phyloP scores from a whole-genome alignment of 1,140 invertebrate species.

The Drosophila paulistorum region DNA sequence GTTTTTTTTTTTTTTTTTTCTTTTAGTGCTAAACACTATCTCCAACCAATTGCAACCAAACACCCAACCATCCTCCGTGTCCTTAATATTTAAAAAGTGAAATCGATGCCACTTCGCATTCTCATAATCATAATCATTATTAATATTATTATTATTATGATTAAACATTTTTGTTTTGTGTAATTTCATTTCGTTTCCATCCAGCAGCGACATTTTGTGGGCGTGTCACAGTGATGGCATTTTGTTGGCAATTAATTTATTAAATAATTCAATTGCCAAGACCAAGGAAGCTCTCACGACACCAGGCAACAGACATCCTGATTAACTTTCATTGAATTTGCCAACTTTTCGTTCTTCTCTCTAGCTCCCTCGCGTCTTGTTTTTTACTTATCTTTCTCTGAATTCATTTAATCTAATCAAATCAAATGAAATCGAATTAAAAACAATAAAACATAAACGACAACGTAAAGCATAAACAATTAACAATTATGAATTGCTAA shows the following conservation, averaged over 20 bases:
- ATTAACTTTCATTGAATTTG: constrained; percentile 77
- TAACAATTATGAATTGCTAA: constrained; percentile 7
- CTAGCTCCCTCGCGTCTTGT: not conserved
- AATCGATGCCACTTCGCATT: not conserved
- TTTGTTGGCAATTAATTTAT: constrained; percentile 73
- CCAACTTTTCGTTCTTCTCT: constrained; percentile 45
- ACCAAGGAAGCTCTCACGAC: constrained; percentile 39
- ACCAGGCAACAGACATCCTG: constrained; percentile 63
- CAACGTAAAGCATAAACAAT: too few relatives aligned
- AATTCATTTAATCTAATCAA: constrained; percentile 53
- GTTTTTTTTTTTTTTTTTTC: constrained; percentile 38
- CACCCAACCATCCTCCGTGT: not conserved
- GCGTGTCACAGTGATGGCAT: constrained; percentile 29
- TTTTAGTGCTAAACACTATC: constrained; percentile 6
- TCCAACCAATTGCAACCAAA: too few relatives aligned
- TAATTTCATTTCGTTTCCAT: not conserved
- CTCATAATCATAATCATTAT: not conserved
- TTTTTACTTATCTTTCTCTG: constrained; percentile 12
- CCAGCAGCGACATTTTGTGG: constrained; percentile 14
- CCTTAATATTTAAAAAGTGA: not conserved
- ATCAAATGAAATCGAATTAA: constrained; percentile 30
- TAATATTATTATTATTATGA: not conserved
- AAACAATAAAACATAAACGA: not conserved
- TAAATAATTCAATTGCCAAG: constrained; percentile 69
- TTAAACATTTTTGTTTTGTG: not conserved